Percentiles rank a stretch among this genome's conserved stretches.
Evolutionary conservation across 2,113 vertebrate genomes (phyloP).

Genomic region (Anolis sagrei): DNA sequence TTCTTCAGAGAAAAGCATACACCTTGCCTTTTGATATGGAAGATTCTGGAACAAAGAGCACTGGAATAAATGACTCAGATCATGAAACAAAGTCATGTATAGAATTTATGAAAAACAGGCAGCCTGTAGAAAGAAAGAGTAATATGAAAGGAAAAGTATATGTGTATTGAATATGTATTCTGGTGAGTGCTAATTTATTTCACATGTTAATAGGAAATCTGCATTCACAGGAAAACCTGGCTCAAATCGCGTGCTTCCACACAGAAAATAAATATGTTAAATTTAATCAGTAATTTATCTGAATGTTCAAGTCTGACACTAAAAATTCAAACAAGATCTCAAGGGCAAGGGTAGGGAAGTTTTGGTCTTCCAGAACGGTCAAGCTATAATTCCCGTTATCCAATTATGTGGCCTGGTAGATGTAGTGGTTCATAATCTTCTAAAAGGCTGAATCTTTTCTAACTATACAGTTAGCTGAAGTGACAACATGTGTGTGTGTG

Average conservation of each 20-base stretch:
- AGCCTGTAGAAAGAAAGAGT: background rate
- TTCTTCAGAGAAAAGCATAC: background rate
- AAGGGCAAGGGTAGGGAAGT: background rate
- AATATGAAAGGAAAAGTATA: background rate
- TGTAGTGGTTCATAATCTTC: too few relatives aligned
- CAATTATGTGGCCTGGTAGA: too few relatives aligned
- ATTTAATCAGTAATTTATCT: background rate
- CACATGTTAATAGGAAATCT: slow-evolving; percentile 7
- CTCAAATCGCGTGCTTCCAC: fast-evolving
- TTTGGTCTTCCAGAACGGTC: too few relatives aligned
- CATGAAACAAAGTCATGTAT: slow-evolving; percentile 15
- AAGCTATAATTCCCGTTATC: too few relatives aligned
- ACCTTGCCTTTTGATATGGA: background rate
- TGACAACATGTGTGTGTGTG: too few relatives aligned
- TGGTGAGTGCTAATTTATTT: background rate
- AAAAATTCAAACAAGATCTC: background rate
- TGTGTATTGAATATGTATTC: background rate
- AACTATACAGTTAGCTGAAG: too few relatives aligned
- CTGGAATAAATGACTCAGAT: background rate
- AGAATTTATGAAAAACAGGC: background rate
- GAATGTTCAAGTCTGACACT: too few relatives aligned
- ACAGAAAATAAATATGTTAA: background rate
- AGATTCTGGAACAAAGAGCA: background rate
- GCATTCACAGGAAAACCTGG: background rate
- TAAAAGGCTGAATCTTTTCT: too few relatives aligned